These are phyloP conservation scores for Sclerodermus sp. DNA, from an alignment of 2,888 invertebrate species.

Conservation along the genomic window DNA sequence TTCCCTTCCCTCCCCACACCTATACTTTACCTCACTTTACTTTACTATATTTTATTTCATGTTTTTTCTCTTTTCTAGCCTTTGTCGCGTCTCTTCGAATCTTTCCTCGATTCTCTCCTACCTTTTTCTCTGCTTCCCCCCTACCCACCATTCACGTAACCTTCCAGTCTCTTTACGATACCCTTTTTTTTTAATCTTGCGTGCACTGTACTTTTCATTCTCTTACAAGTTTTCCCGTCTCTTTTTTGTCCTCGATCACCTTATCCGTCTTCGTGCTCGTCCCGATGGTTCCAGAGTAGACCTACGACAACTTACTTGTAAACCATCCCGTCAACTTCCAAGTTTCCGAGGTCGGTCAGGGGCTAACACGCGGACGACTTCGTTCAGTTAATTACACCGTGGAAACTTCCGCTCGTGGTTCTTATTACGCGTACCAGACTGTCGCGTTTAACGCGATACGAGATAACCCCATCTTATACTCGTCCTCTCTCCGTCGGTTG, in stretches of 20 bases:
- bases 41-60: too few relatives aligned
- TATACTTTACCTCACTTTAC: too few relatives aligned
- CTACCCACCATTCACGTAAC: neutral
- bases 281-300: neutral
- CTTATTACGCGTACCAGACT: slow-evolving; percentile 32
- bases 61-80: too few relatives aligned
- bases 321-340: slow-evolving; percentile 17
- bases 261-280: too few relatives aligned
- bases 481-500: slow-evolving; percentile 6
- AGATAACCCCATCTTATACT: slow-evolving; percentile 17
- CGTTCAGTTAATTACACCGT: slow-evolving; percentile 31
- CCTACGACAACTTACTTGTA: slow-evolving; percentile 17
- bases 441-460: slow-evolving; percentile 31
- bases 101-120: neutral
- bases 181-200: neutral
- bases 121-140: neutral
- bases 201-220: too few relatives aligned
- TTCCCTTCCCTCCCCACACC: too few relatives aligned
- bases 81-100: too few relatives aligned
- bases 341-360: slow-evolving; percentile 8
- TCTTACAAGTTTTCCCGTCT: too few relatives aligned
- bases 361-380: slow-evolving; percentile 18
- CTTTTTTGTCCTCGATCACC: too few relatives aligned
- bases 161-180: neutral
- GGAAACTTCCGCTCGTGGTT: slow-evolving; percentile 19